Base-by-base conservation (phyloP, 1,140 invertebrate species). In the Himalopsyche phryganea region DNA sequence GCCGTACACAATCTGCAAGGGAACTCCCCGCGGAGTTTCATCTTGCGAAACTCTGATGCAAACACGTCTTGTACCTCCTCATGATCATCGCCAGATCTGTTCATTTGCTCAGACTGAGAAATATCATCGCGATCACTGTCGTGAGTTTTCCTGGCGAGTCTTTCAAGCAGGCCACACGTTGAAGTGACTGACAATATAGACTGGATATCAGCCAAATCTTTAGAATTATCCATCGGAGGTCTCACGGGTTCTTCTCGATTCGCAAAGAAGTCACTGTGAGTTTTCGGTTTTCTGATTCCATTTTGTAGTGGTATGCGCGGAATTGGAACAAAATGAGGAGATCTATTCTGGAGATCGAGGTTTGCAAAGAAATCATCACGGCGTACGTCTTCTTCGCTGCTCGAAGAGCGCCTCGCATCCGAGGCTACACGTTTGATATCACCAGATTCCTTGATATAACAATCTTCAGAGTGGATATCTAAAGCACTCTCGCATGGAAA, bases 21-120 rank as follows among this genome's bases (percentile, higher is more conserved):
- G 66, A 94, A 94, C 68, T 93, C 89, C 0, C 91, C 89, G 42
- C 89, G 85, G 14, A 91, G 66, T 67, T 93, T 93, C 91, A 92
- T 92, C 52, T 86, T 84, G 1, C 90, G 78, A 51, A 91, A 90
- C 65, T 91, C 88, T 1, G 85, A 83, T 1, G 87, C 86, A 63
- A 91, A 91, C 17, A 83, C 82, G 63, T 92, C 89, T 68, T 91
- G 89, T 1, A 84, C 81, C 68, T 91, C 90, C 68, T 91, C 89
- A 51, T 88, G 87, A 2, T 61, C 63, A 11, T 60, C 58, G 13
- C 20, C 44, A 20, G 71, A 69, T 10, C 69, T 65, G 32, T 73
- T 73, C 48, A 74, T 73, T 0, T 66, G 63, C 11, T 71, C 67
- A 15, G 72, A 73, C 28, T 73, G 72, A 0, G 72, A 69, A 9